Base-by-base conservation (phyloP, 2,888 invertebrate species). In the Phragmatobia fuliginosa region DNA sequence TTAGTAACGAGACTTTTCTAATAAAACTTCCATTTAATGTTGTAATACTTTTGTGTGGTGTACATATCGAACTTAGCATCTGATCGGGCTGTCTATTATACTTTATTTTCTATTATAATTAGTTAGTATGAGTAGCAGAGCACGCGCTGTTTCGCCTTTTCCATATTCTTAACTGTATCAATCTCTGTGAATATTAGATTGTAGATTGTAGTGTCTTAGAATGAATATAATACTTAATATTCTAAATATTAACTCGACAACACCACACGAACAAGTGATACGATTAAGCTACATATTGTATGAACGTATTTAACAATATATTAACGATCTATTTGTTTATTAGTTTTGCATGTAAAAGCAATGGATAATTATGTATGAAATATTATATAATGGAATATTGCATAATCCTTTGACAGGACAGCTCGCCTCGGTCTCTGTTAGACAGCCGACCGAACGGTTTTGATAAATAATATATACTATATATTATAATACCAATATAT, bases 181-280 rank as follows among this genome's bases (percentile, higher is more conserved):
- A 90, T 92, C 91, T 92, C 92, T 94, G 94, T 94, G 94, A 94
- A 94, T 94, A 94, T 87, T 94, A 94, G 93, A 86, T 84, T 79
- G 94, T 94, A 94, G 94, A 85, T 84, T 70, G 94, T 94, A 94
- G 94, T 94, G 94, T 93, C 91, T 94, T 94, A 94, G 94, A 71
- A 90, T 92, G 75, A 81, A 75, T 76, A 90, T 91, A 91, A 90
- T 91, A 89, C 87, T 88, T 90, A 91, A 94, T 93, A 94, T 94
- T 94, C 94, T 94, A 94, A 94, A 94, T 93, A 94, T 92, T 87
- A 91, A 93, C 88, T 90, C 88, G 89, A 87, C 93, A 93, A 94
- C 94, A 94, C 94, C 94, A 94, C 91, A 91, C 90, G 88, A 88
- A 90, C 85, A 91, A 94, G 94, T 94, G 94, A 94, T 94, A 94